phyloP scores from a whole-genome alignment of 2,888 invertebrate genomes.

The Peribatodes rhomboidaria region DNA sequence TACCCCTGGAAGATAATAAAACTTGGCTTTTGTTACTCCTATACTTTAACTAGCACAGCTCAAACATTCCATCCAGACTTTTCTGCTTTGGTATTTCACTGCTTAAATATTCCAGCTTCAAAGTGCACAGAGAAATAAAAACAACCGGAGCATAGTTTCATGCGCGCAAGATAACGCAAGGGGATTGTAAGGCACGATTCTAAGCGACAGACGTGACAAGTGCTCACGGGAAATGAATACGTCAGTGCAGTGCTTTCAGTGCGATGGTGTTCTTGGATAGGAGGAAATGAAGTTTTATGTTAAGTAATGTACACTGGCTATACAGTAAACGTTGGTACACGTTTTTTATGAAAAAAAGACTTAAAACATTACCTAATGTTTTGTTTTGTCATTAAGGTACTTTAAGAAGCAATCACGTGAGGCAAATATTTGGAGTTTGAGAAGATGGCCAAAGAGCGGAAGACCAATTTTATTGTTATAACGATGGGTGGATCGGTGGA shows the following conservation, averaged over 20 bases:
- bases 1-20: too few relatives aligned
- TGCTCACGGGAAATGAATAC: slow-evolving; percentile 47
- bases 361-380: too few relatives aligned
- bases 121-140: slow-evolving; percentile 19
- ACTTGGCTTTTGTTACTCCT: too few relatives aligned
- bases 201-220: slow-evolving; percentile 38
- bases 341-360: background rate
- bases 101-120: slow-evolving; percentile 7
- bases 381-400: too few relatives aligned
- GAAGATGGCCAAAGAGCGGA: too few relatives aligned
- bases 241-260: slow-evolving; percentile 36
- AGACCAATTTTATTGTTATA: too few relatives aligned
- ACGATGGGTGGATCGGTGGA: too few relatives aligned
- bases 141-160: slow-evolving; percentile 16
- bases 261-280: slow-evolving; percentile 19
- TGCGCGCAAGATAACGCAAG: slow-evolving; percentile 29
- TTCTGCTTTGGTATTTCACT: background rate
- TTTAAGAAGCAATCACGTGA: too few relatives aligned
- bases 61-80: background rate
- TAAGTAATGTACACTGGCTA: background rate
- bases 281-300: slow-evolving; percentile 4
- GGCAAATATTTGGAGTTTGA: too few relatives aligned
- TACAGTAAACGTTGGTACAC: too few relatives aligned
- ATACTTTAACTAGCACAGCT: background rate
- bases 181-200: slow-evolving; percentile 43